phyloP scores from a whole-genome alignment of 2,888 invertebrate species.

The Cartodere bifasciata region DNA sequence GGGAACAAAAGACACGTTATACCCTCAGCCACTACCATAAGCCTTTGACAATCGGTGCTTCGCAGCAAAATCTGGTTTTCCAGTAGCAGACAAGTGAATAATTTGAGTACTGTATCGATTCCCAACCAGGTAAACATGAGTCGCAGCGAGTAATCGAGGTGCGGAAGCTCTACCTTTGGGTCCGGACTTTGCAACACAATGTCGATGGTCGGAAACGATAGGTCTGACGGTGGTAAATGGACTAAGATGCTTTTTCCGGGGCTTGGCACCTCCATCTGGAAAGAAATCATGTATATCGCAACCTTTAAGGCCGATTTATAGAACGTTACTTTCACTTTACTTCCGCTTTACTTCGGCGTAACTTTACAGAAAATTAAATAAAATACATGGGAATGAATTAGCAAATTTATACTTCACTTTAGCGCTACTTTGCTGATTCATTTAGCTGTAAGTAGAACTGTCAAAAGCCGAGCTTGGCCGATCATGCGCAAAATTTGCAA shows the following conservation, averaged over 20 bases:
- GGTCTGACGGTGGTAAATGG: conserved; percentile 57
- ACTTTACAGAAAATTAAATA: no score
- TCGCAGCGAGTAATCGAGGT: conserved; percentile 85
- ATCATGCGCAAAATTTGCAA: no score
- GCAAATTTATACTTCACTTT: no score
- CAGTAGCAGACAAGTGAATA: conserved; percentile 87
- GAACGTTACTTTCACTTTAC: no score
- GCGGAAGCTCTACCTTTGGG: conserved; percentile 72
- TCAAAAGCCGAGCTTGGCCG: no score
- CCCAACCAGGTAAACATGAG: conserved; percentile 81
- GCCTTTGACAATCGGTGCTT: conserved; percentile 85
- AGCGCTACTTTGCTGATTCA: no score
- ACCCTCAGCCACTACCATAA: conserved; percentile 95
- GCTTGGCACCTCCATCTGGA: conserved; percentile 51
- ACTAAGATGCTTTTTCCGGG: conserved; percentile 78
- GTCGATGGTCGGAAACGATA: conserved; percentile 51
- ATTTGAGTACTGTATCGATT: conserved; percentile 81
- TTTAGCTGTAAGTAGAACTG: no score
- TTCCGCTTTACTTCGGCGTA: no score
- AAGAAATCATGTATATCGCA: no score
- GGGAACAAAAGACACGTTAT: conserved; percentile 83
- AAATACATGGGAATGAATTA: no score
- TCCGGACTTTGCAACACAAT: conserved; percentile 66
- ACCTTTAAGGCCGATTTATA: no score
- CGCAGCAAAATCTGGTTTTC: conserved; percentile 94